Evolutionary conservation across 2,113 vertebrate species (phyloP).

Genomic region (Bambusicola thoracicus): DNA sequence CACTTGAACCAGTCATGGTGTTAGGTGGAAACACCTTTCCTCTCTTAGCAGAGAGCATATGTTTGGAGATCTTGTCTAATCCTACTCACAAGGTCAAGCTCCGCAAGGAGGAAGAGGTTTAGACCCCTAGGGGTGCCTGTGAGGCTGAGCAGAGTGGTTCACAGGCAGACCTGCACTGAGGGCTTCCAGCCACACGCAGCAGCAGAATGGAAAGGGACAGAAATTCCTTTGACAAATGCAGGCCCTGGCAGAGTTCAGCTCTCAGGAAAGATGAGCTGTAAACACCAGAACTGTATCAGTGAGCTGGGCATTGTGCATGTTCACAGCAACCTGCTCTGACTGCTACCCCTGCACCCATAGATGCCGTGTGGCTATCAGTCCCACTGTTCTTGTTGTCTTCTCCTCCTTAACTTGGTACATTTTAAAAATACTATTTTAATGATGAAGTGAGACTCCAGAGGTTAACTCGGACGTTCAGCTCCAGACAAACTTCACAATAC

Average conservation of each 20-base stretch:
- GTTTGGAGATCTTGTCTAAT: not conserved
- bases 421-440: not conserved
- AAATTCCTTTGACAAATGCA: not conserved
- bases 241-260: not conserved
- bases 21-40: not conserved
- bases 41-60: rapidly evolving
- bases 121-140: not conserved
- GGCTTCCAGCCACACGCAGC: rapidly evolving
- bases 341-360: rapidly evolving
- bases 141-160: not conserved
- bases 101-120: not conserved
- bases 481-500: not conserved
- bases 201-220: not conserved
- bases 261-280: not conserved
- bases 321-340: not conserved
- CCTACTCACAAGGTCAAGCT: not conserved
- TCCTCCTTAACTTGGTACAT: not conserved
- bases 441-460: not conserved
- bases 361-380: not conserved
- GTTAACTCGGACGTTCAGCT: not conserved
- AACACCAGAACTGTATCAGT: not conserved
- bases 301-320: not conserved
- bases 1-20: not conserved
- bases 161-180: rapidly evolving
- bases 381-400: not conserved